Evolutionary conservation across 1,140 invertebrate species (phyloP).

Genomic region (Schlechtendalia chinensis): DNA sequence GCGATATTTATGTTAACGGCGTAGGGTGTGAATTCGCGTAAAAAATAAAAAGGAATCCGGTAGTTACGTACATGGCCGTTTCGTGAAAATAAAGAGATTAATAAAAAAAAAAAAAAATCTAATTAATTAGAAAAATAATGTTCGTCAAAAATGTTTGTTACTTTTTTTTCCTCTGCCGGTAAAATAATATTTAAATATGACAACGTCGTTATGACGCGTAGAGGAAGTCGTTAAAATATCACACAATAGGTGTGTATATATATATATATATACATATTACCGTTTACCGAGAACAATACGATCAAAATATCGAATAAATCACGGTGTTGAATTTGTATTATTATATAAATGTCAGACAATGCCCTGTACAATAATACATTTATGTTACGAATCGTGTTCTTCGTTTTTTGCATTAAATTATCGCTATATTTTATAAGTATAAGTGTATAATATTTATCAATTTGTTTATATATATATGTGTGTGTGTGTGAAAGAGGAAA

Average conservation of each 20-base stretch:
- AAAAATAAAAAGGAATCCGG: background rate
- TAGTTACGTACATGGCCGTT: background rate
- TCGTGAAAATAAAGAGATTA: slow-evolving; percentile 16
- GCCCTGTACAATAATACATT: no score
- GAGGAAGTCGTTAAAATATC: background rate
- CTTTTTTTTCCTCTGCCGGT: background rate
- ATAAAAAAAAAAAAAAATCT: background rate
- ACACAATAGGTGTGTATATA: no score
- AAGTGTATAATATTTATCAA: no score
- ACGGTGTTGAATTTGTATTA: background rate
- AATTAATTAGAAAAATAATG: slow-evolving; percentile 24
- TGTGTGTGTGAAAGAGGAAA: no score
- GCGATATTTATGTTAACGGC: background rate
- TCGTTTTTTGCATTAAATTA: no score
- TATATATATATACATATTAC: background rate
- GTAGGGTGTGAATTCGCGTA: background rate
- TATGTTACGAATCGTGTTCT: no score
- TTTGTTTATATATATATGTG: no score
- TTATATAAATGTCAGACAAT: no score
- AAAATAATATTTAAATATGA: slow-evolving; percentile 17
- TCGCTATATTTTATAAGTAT: no score
- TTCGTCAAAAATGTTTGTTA: background rate
- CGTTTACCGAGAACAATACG: no score
- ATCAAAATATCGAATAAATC: background rate
- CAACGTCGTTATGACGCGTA: background rate